Percentiles rank a stretch among this genome's conserved stretches.
These are phyloP conservation scores for Propithecus perrieri DNA, from an alignment of 2,797 vertebrate genomes.

Conservation along the genomic window DNA sequence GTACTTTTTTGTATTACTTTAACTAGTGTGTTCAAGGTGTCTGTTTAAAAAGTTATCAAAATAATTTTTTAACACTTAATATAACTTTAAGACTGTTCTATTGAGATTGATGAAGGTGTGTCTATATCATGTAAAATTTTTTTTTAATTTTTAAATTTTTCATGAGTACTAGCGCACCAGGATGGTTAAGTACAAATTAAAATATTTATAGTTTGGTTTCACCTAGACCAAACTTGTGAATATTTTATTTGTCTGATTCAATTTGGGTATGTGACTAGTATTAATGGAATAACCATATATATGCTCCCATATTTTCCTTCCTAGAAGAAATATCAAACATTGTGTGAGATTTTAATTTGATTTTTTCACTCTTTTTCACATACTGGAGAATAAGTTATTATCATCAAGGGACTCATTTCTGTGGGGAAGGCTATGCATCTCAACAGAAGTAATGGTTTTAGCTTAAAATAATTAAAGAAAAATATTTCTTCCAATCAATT, in stretches of 20 bases:
- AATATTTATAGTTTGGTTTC: background rate
- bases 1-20: background rate
- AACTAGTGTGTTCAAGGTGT: background rate
- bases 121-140: background rate
- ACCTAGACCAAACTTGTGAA: background rate
- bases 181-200: background rate
- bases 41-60: constrained; percentile 16
- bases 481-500: background rate
- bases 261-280: background rate
- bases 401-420: background rate
- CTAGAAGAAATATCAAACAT: background rate
- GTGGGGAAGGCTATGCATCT: background rate
- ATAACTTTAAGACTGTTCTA: background rate
- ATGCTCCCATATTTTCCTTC: background rate
- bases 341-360: background rate
- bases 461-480: constrained; percentile 19
- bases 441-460: constrained; percentile 6
- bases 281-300: background rate
- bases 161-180: no score
- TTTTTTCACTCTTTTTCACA: constrained; percentile 25
- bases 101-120: background rate
- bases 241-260: constrained; percentile 39
- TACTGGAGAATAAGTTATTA: background rate
- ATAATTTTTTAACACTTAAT: background rate
- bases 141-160: no score